Conservation (phyloP, 1,140 invertebrate genomes). For the Diachasmimorpha longicaudata region DNA sequence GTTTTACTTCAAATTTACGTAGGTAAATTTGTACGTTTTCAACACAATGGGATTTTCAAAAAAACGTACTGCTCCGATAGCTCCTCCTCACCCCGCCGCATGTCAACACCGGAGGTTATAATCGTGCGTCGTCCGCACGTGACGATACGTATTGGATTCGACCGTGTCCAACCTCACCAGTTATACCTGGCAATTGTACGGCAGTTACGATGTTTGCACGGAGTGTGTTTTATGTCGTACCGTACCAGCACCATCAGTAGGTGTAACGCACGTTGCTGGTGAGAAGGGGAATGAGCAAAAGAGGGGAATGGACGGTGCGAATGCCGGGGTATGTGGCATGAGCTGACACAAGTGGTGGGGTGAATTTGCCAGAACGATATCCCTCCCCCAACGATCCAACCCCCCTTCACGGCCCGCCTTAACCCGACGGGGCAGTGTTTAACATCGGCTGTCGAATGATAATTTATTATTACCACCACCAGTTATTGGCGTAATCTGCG, state of each 20-base stretch:
- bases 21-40: too few species aligned
- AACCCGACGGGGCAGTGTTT: slow-evolving; percentile 36
- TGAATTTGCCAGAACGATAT: slow-evolving; percentile 28
- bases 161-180: slow-evolving; percentile 12
- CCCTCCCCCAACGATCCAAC: too few species aligned
- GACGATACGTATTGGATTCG: neutral
- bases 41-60: too few species aligned
- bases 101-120: neutral
- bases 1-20: too few species aligned
- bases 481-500: slow-evolving; percentile 47
- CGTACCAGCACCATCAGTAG: slow-evolving; percentile 7
- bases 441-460: slow-evolving; percentile 49
- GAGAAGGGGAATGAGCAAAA: too few species aligned
- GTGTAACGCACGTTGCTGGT: neutral
- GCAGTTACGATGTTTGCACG: slow-evolving; percentile 33
- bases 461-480: slow-evolving; percentile 51
- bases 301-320: neutral
- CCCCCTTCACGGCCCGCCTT: too few species aligned
- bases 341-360: neutral
- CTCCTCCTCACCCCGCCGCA: neutral
- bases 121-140: slow-evolving; percentile 14
- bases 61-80: too few species aligned
- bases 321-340: neutral
- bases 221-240: slow-evolving; percentile 33
- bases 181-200: slow-evolving; percentile 17